A percentile compares a stretch with the other conserved stretches of the same genome.
phyloP scores from a whole-genome alignment of 2,888 invertebrate genomes.

The Ellobium chinense region DNA sequence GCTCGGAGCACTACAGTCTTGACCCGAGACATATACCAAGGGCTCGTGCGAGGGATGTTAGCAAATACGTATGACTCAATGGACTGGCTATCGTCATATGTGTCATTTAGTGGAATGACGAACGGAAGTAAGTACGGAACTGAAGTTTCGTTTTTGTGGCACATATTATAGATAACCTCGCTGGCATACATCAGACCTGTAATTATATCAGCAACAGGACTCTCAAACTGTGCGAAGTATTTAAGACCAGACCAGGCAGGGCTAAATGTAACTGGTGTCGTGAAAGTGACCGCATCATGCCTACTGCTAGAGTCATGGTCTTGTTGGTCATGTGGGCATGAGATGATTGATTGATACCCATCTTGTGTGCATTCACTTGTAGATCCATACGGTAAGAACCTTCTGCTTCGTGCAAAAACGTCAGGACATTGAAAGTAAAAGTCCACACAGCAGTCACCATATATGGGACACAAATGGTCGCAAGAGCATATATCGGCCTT shows the following conservation, averaged over 20 bases:
- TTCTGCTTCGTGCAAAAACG: neutral
- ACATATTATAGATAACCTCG: neutral
- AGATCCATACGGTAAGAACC: neutral
- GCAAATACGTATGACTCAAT: neutral
- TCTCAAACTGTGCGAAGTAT: neutral
- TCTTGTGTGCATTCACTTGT: too few species aligned
- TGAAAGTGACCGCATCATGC: neutral
- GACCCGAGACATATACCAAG: neutral
- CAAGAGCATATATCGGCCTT: neutral
- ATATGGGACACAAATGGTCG: neutral
- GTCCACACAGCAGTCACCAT: neutral
- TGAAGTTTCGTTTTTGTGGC: neutral
- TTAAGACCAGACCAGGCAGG: neutral
- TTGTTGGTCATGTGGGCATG: neutral
- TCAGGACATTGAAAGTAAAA: neutral
- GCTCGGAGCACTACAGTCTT: too few species aligned
- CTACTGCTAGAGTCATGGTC: neutral
- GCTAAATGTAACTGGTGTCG: neutral
- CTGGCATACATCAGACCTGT: neutral
- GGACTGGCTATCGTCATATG: neutral
- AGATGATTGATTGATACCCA: neutral
- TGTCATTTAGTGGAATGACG: neutral
- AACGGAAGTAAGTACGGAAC: neutral
- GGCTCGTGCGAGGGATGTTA: too few species aligned
- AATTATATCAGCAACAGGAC: neutral